A percentile compares a stretch with the other conserved stretches of the same genome.
phyloP scores from a whole-genome alignment of 2,888 invertebrate species.

The Rhimphoctona megacephalus region DNA sequence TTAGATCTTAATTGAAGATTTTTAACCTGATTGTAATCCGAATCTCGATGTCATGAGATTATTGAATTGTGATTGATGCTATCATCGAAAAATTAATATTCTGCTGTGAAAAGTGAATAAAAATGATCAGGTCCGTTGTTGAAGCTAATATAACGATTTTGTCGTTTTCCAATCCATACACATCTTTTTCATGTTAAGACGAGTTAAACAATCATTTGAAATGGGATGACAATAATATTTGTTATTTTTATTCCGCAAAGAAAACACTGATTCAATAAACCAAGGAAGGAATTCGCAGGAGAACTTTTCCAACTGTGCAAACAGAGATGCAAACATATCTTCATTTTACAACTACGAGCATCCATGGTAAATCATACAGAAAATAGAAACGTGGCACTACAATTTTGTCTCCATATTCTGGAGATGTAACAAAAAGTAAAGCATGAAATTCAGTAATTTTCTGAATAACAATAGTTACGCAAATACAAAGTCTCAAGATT shows the following conservation, averaged over 20 bases:
- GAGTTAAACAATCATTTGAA: neutral
- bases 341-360: neutral
- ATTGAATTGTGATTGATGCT: neutral
- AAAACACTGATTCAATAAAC: neutral
- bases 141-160: neutral
- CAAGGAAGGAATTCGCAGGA: neutral
- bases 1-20: neutral
- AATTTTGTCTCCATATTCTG: constrained; percentile 1
- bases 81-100: neutral
- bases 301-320: neutral
- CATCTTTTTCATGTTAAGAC: too few relatives aligned
- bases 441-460: neutral
- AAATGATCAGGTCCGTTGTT: neutral
- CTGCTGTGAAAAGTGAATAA: too few relatives aligned
- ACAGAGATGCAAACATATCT: neutral
- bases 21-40: neutral
- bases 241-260: neutral
- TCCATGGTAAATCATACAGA: neutral
- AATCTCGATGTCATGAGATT: neutral
- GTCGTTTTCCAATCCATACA: too few relatives aligned
- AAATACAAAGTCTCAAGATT: constrained; percentile 30
- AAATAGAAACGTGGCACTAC: neutral
- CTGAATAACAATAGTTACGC: constrained; percentile 1
- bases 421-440: neutral
- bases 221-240: neutral